phyloP scores from a whole-genome alignment of 1,140 invertebrate genomes.

The Belonocnema kinseyi region DNA sequence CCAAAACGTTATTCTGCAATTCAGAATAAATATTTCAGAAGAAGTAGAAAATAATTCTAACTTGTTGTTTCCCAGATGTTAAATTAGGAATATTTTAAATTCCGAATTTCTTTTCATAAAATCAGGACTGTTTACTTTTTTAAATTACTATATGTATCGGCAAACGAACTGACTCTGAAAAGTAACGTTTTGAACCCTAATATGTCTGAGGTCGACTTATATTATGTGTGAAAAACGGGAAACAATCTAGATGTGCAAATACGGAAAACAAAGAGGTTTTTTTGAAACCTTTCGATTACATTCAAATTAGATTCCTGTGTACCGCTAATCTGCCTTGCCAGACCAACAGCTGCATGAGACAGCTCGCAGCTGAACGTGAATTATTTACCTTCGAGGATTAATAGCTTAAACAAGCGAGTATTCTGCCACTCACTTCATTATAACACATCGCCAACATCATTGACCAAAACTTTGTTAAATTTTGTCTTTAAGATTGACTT shows the following conservation, averaged over 20 bases:
- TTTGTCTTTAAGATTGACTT: neutral
- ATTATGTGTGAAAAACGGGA: slow-evolving; percentile 4
- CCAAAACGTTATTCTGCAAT: too few relatives aligned
- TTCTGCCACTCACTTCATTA: slow-evolving; percentile 27
- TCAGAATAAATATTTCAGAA: too few relatives aligned
- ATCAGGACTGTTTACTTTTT: too few relatives aligned
- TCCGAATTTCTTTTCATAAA: too few relatives aligned
- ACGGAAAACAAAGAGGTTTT: slow-evolving; percentile 32
- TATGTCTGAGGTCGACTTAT: neutral
- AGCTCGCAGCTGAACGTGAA: slow-evolving; percentile 49
- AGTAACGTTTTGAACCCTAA: too few relatives aligned
- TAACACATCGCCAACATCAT: slow-evolving; percentile 20
- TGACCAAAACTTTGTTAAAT: slow-evolving; percentile 1
- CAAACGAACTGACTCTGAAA: too few relatives aligned
- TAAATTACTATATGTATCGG: too few relatives aligned
- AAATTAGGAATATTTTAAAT: too few relatives aligned
- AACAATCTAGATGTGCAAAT: slow-evolving; percentile 1
- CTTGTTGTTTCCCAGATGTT: too few relatives aligned
- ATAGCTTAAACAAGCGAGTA: slow-evolving; percentile 38
- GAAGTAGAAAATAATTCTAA: too few relatives aligned
- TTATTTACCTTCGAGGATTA: slow-evolving; percentile 50
- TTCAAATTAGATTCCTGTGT: slow-evolving; percentile 58
- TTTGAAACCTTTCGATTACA: slow-evolving; percentile 46
- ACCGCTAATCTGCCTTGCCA: slow-evolving; percentile 50
- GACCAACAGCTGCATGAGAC: slow-evolving; percentile 50